Evolutionary conservation across 2,888 invertebrate species (phyloP).

Genomic region (Harpalus rubripes): DNA sequence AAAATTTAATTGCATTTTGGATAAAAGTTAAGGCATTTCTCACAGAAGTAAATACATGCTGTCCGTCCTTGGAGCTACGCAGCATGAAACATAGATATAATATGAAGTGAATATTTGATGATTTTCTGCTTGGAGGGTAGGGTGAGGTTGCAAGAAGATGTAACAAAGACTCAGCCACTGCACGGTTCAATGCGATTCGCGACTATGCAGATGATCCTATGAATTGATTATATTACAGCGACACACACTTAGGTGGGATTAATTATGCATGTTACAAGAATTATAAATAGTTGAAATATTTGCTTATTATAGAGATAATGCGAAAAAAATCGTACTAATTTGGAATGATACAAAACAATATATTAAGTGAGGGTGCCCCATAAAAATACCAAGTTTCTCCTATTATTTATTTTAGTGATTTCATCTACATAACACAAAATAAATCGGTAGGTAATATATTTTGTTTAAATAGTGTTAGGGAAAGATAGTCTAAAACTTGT

Average conservation of each 20-base stretch:
- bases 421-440: no score
- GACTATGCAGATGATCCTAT: slow-evolving; percentile 55
- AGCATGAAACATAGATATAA: background rate
- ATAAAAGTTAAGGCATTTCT: no score
- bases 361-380: no score
- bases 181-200: slow-evolving; percentile 14
- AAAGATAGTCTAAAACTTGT: no score
- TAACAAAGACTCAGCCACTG: slow-evolving; percentile 47
- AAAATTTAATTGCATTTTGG: no score
- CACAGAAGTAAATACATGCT: background rate
- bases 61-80: background rate
- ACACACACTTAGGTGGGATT: slow-evolving; percentile 56
- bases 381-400: no score
- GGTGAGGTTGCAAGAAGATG: slow-evolving; percentile 1
- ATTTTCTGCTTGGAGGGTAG: background rate
- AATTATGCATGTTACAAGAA: slow-evolving; percentile 63
- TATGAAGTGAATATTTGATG: slow-evolving; percentile 32
- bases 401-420: no score
- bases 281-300: slow-evolving; percentile 31
- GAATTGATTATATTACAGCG: slow-evolving; percentile 64
- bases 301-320: background rate
- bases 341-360: no score
- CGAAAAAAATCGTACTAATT: no score
- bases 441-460: no score
- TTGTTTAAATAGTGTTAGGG: no score